A percentile compares a stretch with the other conserved stretches of the same genome.
These are phyloP conservation scores for Platycheirus rosarum DNA, from an alignment of 2,888 invertebrate genomes.

Conservation along the genomic window DNA sequence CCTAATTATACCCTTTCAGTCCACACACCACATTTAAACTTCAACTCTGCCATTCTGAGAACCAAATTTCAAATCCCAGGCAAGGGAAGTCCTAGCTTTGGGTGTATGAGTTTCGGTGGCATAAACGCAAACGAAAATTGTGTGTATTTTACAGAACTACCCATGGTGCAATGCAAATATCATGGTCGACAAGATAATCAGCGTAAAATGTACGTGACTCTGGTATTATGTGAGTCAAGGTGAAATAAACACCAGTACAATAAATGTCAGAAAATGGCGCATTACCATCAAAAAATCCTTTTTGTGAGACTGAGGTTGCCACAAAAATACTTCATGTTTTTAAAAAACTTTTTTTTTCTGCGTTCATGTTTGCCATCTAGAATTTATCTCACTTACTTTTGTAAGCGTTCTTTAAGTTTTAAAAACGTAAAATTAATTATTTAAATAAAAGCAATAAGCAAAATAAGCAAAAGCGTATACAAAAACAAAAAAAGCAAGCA, in stretches of 20 bases:
- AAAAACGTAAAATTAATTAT: too few species aligned
- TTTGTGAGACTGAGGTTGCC: neutral
- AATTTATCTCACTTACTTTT: too few species aligned
- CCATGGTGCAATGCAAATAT: constrained; percentile 62
- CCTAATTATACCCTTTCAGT: constrained; percentile 18
- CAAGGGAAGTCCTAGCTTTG: neutral
- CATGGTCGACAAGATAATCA: constrained; percentile 69
- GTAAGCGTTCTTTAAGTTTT: too few species aligned
- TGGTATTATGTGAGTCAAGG: constrained; percentile 66
- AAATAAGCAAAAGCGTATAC: too few species aligned
- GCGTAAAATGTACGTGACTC: constrained; percentile 57
- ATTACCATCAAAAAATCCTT: constrained; percentile 13
- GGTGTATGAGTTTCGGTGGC: neutral
- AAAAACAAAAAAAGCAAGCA: too few species aligned
- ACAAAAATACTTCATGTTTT: neutral
- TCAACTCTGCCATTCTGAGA: constrained; percentile 11
- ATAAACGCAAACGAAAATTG: neutral
- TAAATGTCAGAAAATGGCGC: constrained; percentile 39
- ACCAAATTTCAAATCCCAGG: constrained; percentile 16
- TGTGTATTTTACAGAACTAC: constrained; percentile 36
- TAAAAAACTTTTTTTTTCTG: neutral
- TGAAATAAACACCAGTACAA: constrained; percentile 32
- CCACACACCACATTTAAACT: constrained; percentile 8
- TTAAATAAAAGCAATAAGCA: too few species aligned
- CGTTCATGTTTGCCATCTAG: too few species aligned